Base-by-base conservation (phyloP, 1,140 invertebrate genomes). In the Drosophila jambulina region DNA sequence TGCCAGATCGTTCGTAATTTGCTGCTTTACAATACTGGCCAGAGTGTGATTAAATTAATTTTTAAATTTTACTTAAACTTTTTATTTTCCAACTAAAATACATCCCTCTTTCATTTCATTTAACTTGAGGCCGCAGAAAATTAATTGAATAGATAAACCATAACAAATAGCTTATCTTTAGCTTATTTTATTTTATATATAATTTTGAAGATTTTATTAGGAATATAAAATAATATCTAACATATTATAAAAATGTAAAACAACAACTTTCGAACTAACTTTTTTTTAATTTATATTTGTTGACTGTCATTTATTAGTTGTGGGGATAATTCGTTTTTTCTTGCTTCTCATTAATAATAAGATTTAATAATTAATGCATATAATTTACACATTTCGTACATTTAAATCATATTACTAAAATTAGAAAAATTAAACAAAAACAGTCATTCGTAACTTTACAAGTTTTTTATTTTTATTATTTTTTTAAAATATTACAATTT, bases 401-500 rank as follows among this genome's bases (percentile, higher is more conserved):
- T 32, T 32, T 10, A 32, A 32, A 10, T 5, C 5, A 17, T 17
- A 40, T n/a, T n/a, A 40, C 3, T n/a, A 7, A 0, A n/a, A 42
- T 21, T 40, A 9, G n/a, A 19, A 3, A 45, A 45, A 7, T 13
- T 45, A 48, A 57, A 32, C 4, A 9, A 38, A 54, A 32, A 12
- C 38, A 6, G 40, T 12, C 43, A 64, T 53, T 68, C 54, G 4
- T 77, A 86, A 86, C 83, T 86, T 86, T 80, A 88, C 64, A 87
- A 87, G 84, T 88, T 78, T 82, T 54, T 38, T 36, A 36, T 36
- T 6, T 54, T 88, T 88, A 78, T 87, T 85, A 74, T 78, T 65
- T 85, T 75, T 78, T 65, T 71, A 83, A 87, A 90, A 84, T 87
- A 88, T 88, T 80, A 90, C 80, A 87, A 87, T 87, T 87, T 64